phyloP scores from a whole-genome alignment of 37 sponge, comb jelly and placozoan genomes.

The Ephydatia muelleri region DNA sequence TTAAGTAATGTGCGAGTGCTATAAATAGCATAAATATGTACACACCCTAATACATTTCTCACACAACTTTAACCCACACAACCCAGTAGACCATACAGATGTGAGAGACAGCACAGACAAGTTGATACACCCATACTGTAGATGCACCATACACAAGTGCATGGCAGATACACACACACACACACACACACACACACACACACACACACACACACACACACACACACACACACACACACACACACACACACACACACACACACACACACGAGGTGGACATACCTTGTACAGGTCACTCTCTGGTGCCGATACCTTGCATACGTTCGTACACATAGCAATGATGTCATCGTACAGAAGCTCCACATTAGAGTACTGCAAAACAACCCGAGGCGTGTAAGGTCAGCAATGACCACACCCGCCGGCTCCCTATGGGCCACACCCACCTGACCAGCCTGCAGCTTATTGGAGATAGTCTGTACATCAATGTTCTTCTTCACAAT shows the following conservation, averaged over 20 bases:
- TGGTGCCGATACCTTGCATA: background rate
- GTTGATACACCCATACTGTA: no score
- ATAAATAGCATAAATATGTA: background rate
- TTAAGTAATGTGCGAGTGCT: background rate
- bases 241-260: no score
- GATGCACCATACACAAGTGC: no score
- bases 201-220: no score
- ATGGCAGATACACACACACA: no score
- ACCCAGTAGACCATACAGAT: no score
- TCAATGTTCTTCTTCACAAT: constrained; percentile 61
- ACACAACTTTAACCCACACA: background rate
- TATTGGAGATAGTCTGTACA: constrained; percentile 39
- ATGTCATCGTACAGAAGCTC: constrained; percentile 48
- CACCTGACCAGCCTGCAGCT: constrained; percentile 29
- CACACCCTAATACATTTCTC: background rate
- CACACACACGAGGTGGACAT: no score
- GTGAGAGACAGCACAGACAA: no score
- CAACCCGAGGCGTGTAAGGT: background rate
- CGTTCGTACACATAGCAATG: constrained; percentile 4
- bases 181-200: no score
- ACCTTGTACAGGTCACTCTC: background rate
- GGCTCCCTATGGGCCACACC: background rate
- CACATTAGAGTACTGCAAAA: constrained; percentile 20
- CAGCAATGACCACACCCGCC: background rate
- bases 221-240: no score